Conservation (phyloP, 1,140 invertebrate species). For the Pomacea maculata region DNA sequence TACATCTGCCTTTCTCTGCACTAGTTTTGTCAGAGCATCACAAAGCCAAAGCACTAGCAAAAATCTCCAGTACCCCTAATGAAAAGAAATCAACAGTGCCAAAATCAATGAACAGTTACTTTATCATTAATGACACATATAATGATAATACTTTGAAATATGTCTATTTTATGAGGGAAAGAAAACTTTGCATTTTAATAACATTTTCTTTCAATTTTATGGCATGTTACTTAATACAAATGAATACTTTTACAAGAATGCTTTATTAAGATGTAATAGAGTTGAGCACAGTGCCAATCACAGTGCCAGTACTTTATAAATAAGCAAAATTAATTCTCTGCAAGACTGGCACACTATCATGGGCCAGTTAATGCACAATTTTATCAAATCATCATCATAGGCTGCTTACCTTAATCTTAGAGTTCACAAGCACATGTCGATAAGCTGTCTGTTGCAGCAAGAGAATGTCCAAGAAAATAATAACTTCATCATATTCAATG, state of each 20-base stretch:
- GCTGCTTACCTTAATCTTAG: conserved; percentile 23
- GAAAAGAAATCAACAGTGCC: conserved; percentile 16
- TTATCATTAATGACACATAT: not conserved
- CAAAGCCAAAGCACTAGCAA: conserved; percentile 53
- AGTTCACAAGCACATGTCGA: conserved; percentile 82
- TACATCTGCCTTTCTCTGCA: conserved; percentile 25
- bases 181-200: no score
- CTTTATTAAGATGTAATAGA: no score
- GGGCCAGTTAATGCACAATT: no score
- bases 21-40: conserved; percentile 57
- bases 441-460: conserved; percentile 82
- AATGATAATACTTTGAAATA: no score
- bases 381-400: not conserved
- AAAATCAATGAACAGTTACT: conserved; percentile 6
- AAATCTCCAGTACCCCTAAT: conserved; percentile 56
- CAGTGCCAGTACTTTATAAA: no score
- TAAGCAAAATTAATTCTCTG: no score
- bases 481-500: conserved; percentile 85
- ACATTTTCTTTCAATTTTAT: no score
- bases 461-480: conserved; percentile 84
- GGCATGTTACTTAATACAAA: no score
- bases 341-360: no score
- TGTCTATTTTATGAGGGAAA: no score
- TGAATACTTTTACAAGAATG: no score
- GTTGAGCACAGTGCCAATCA: no score